A percentile compares a stretch with the other conserved stretches of the same genome.
Conservation (phyloP, 37 sponge, comb jelly and placozoan species). For the Cliona cf. orientalis region DNA sequence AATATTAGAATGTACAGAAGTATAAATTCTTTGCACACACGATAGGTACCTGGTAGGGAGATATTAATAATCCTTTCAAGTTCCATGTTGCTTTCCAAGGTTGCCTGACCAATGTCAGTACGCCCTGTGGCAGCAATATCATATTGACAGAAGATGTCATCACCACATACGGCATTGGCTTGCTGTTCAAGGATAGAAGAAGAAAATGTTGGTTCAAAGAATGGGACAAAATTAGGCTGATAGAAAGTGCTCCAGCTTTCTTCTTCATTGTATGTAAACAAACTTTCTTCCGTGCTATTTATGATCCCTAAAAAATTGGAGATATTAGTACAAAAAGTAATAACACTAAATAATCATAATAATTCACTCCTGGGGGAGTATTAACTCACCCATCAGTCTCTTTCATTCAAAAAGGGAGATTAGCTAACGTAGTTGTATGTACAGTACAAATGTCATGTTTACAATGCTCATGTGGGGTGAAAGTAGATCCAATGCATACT, state of each 20-base stretch:
- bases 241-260: constrained; percentile 50
- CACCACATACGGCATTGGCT: constrained; percentile 49
- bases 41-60: constrained; percentile 51
- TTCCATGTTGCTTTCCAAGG: constrained; percentile 21
- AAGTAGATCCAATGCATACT: too few species aligned
- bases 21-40: neutral
- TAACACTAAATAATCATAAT: neutral
- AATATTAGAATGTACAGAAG: neutral
- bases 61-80: constrained; percentile 41
- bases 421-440: too few species aligned
- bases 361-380: too few species aligned
- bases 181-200: constrained; percentile 39
- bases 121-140: constrained; percentile 67
- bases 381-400: too few species aligned
- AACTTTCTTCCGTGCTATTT: constrained; percentile 20
- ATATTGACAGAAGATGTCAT: constrained; percentile 56
- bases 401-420: too few species aligned
- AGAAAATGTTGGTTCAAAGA: constrained; percentile 51
- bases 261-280: constrained; percentile 40
- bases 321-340: neutral
- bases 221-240: constrained; percentile 52
- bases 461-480: too few species aligned
- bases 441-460: too few species aligned
- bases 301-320: constrained; percentile 70
- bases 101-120: constrained; percentile 57